Percentiles rank a stretch among this genome's conserved stretches.
These are phyloP conservation scores for Graptemys geographica DNA, from an alignment of 2,797 vertebrate species.

Conservation along the genomic window DNA sequence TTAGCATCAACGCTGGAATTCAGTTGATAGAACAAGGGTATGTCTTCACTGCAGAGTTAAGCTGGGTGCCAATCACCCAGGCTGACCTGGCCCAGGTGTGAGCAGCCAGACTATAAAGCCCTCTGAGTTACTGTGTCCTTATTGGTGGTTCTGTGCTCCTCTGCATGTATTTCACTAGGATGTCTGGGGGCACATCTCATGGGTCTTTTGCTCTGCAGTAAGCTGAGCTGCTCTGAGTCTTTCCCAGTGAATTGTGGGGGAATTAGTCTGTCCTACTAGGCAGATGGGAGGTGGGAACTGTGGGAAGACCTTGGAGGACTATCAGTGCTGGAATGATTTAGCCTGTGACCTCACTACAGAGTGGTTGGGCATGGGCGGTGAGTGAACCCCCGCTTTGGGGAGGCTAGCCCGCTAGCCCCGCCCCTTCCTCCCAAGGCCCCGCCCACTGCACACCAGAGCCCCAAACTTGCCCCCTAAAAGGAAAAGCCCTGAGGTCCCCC, in stretches of 20 bases:
- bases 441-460: too few species aligned
- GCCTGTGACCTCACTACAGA: not conserved
- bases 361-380: too few species aligned
- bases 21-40: not conserved
- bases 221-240: not conserved
- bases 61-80: too few species aligned
- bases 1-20: not conserved
- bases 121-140: not conserved
- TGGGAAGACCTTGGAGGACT: not conserved
- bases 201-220: not conserved
- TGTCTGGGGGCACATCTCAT: not conserved
- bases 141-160: not conserved
- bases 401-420: too few species aligned
- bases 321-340: not conserved
- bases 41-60: not conserved
- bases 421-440: too few species aligned
- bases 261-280: not conserved
- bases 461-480: too few species aligned
- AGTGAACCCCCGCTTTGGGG: too few species aligned
- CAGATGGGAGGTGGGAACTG: not conserved
- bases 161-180: not conserved
- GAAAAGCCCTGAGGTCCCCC: too few species aligned
- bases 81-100: not conserved
- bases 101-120: not conserved
- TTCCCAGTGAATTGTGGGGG: not conserved